Evolutionary conservation across 2,797 vertebrate species (phyloP), one percentile per base, ranked within the genome.

Genomic region (Acanthurus tractus): DNA sequence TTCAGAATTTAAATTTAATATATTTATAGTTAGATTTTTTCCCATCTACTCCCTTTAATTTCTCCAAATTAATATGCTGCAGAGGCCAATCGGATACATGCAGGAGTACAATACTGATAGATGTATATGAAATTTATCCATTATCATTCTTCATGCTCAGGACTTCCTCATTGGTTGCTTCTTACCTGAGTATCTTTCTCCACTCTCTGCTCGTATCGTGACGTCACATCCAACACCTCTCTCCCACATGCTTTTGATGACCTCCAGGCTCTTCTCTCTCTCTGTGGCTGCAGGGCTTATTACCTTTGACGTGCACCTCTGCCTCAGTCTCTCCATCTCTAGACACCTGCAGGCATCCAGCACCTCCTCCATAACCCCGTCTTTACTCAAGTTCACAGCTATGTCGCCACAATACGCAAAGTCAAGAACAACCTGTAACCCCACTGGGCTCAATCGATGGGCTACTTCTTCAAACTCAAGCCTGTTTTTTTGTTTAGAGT

Each of bases 161-260:
- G 25, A 34, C 25, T 2, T 29, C 23, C 22, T 29, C n/a, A 48
- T 29, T 17, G 9, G 8, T 58, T n/a, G 13, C 14, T 4, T 55
- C 61, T 71, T 57, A 83, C 74, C 79, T 64, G 58, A 3, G 42
- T 71, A 74, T 61, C 34, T 86, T 6, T 83, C 74, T 48, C 66
- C 84, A 29, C 63, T 81, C 18, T 79, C 81, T 9, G 77, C 70
- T 71, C 72, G 74, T 59, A 81, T 80, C 23, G 42, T 63, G 29
- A 78, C 20, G 18, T 83, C 78, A 57, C 84, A 81, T 0, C 72
- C 65, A 2, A 72, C 18, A 18, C 52, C 74, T 36, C 48, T 74
- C 23, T 66, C 61, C 78, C 81, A 75, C 61, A 81, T 59, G 36
- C 76, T 61, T 53, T 15, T 76, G 48, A 84, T 81, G 53, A 40